Base-by-base conservation (phyloP, 2,888 invertebrate genomes). In the Cacoxenus indagator region DNA sequence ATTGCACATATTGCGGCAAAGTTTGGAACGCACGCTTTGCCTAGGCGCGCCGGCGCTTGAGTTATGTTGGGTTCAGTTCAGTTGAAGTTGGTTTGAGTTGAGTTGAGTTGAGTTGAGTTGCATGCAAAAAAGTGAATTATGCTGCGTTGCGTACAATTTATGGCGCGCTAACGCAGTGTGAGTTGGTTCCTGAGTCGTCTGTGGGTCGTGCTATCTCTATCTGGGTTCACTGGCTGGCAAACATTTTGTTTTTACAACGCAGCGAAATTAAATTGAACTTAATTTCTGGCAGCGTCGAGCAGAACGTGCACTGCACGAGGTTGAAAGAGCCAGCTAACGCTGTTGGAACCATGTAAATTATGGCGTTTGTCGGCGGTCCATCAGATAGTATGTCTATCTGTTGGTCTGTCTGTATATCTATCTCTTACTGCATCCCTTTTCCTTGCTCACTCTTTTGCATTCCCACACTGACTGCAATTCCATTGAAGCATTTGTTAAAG, bases 231-330 rank as follows among this genome's bases (percentile, higher is more conserved):
- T 51, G 4, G 17, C 22, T 17, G 51, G 57, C 29, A 11, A 19
- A 19, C 37, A 4, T 51, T 1, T 22, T 29, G 8, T 61, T 61
- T 48, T 46, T 46, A 17, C 17, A 46, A 51, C 1, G 37, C 14
- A 19, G 43, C 43, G n/a, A 43, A 62, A 45, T 62, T 62, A 62
- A 62, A 62, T 62, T 62, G 43, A 45, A 43, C 61, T 62, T 45
- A 62, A 62, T 62, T 45, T 62, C n/a, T 45, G 61, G 5, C 22
- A 22, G 51, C 51, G 22, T 19, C 14, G 14, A 37, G 37, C 9
- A 37, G n/a, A n/a, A n/a, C n/a, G n/a, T n/a, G n/a, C n/a, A n/a
- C n/a, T n/a, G n/a, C n/a, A 11, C 37, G 37, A 37, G 14, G 8
- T 11, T 37, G 37, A 37, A 37, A 22, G 51, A 9, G 24, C 45